Evolutionary conservation across 2,113 vertebrate species (phyloP).

Genomic region (Hippocampus abdominalis): DNA sequence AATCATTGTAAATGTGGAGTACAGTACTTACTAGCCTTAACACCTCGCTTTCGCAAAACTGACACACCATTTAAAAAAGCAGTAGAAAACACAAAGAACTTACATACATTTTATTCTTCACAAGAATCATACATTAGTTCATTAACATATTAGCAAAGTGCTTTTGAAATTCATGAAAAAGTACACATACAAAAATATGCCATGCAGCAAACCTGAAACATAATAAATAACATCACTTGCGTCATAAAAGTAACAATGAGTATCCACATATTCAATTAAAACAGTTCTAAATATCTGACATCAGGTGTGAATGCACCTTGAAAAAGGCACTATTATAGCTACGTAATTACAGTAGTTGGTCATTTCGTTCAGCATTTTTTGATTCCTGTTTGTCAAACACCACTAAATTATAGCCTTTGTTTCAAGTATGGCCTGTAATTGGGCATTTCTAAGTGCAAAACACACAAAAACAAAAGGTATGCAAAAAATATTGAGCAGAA

Average conservation of each 20-base stretch:
- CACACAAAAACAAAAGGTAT: constrained; percentile 19
- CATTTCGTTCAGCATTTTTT: constrained; percentile 45
- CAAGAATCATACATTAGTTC: background rate
- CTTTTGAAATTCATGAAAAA: background rate
- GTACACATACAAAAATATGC: background rate
- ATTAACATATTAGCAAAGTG: background rate
- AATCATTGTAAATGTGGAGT: background rate
- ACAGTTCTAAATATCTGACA: background rate
- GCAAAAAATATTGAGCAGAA: constrained; percentile 27
- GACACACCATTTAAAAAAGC: background rate
- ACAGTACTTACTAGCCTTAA: background rate
- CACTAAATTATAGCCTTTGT: constrained; percentile 5
- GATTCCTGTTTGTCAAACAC: constrained; percentile 16
- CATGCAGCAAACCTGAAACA: background rate
- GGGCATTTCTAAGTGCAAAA: constrained; percentile 43
- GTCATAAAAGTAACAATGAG: background rate
- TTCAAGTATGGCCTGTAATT: constrained; percentile 54
- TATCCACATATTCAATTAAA: background rate
- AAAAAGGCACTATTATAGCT: constrained; percentile 30
- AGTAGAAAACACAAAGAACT: background rate
- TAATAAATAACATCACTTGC: background rate
- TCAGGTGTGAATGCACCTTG: background rate
- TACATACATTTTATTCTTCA: background rate
- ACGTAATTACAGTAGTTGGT: constrained; percentile 56
- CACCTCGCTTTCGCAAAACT: background rate